Percentiles rank a stretch among this genome's conserved stretches.
phyloP scores from a whole-genome alignment of 2,113 vertebrate species.

The Spermophilus dauricus region DNA sequence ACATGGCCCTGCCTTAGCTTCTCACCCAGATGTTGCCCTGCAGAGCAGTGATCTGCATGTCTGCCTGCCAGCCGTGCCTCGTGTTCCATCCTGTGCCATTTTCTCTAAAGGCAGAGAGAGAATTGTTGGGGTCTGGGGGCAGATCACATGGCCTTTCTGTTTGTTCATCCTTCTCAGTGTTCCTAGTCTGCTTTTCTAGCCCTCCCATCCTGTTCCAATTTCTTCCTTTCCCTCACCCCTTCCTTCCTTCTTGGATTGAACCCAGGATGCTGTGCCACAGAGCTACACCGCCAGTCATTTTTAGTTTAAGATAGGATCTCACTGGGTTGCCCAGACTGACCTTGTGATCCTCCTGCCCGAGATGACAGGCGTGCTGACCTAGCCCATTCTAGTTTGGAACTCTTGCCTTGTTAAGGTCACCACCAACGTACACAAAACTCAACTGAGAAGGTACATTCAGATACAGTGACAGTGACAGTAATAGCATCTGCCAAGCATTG shows the following conservation, averaged over 20 bases:
- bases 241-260: no score
- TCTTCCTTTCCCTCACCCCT: no score
- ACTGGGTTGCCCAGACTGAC: no score
- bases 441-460: neutral
- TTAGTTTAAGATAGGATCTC: no score
- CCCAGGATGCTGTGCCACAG: no score
- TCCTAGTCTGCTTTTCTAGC: neutral
- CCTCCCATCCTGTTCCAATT: no score
- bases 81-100: neutral
- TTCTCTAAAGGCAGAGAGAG: neutral
- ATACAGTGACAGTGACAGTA: neutral
- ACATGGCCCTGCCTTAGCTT: neutral
- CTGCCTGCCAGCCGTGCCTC: neutral
- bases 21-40: rapidly evolving
- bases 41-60: rapidly evolving
- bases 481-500: neutral
- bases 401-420: neutral
- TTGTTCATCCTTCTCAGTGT: neutral
- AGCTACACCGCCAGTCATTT: no score
- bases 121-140: no score
- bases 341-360: no score
- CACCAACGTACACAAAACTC: neutral
- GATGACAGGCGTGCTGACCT: no score
- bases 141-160: neutral
- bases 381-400: neutral